Evolutionary conservation across 2,888 invertebrate species (phyloP).

Genomic region (Unio pictorum): DNA sequence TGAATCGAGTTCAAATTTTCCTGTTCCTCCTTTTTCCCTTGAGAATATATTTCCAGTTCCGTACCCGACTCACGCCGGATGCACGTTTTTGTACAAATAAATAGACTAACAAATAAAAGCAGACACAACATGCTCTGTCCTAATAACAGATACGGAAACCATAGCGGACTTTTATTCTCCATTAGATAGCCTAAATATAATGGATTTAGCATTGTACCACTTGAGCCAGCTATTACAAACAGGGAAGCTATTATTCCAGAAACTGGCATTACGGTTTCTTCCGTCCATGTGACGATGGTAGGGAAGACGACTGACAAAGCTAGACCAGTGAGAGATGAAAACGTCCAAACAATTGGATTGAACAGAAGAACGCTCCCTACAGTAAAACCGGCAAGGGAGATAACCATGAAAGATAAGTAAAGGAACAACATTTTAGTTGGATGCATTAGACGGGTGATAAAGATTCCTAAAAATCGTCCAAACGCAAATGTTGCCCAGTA

Average conservation of each 20-base stretch:
- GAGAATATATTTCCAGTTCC: too few relatives aligned
- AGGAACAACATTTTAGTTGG: constrained; percentile 62
- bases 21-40: too few relatives aligned
- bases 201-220: constrained; percentile 69
- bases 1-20: too few relatives aligned
- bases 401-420: constrained; percentile 32
- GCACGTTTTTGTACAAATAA: background rate
- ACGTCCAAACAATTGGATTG: constrained; percentile 50
- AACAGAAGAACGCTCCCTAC: constrained; percentile 31
- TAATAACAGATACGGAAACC: constrained; percentile 35
- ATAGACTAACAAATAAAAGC: constrained; percentile 8
- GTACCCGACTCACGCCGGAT: too few relatives aligned
- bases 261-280: constrained; percentile 65
- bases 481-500: constrained; percentile 71
- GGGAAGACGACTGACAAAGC: constrained; percentile 71
- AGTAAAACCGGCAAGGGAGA: constrained; percentile 17
- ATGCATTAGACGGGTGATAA: constrained; percentile 61
- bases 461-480: constrained; percentile 64
- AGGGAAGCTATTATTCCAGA: constrained; percentile 68
- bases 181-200: constrained; percentile 47
- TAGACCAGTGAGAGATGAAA: constrained; percentile 62
- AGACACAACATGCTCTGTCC: constrained; percentile 21
- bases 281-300: constrained; percentile 69
- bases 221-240: constrained; percentile 67
- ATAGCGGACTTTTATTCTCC: constrained; percentile 27